phyloP scores from a whole-genome alignment of 2,797 vertebrate species.

The Hephaestus fuliginosus region DNA sequence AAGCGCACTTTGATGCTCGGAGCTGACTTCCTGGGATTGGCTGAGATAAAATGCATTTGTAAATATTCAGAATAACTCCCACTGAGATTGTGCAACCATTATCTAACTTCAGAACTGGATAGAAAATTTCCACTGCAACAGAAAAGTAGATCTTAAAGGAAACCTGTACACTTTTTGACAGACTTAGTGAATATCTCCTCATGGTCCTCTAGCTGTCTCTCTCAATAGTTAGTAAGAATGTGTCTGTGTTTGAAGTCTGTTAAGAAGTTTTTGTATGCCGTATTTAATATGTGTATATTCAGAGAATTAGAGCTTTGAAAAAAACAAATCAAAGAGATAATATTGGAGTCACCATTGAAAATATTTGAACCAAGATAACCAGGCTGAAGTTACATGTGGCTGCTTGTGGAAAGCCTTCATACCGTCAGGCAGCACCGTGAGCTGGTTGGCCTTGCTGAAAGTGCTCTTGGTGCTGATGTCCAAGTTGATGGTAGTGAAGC shows the following conservation, averaged over 20 bases:
- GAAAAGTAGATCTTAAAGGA: too few relatives aligned
- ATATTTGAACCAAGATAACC: too few relatives aligned
- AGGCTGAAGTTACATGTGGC: background rate
- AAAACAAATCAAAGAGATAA: too few relatives aligned
- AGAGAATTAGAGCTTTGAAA: too few relatives aligned
- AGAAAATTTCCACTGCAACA: background rate
- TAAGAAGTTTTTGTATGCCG: too few relatives aligned
- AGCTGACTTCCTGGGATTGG: constrained; percentile 88
- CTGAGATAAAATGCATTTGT: constrained; percentile 48
- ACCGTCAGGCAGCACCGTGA: constrained; percentile 92
- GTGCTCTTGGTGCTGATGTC: constrained; percentile 96
- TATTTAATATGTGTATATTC: too few relatives aligned
- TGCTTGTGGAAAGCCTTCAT: constrained; percentile 10
- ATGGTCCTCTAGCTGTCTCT: too few relatives aligned
- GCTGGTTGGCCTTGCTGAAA: constrained; percentile 93
- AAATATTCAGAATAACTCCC: background rate
- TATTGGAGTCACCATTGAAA: too few relatives aligned
- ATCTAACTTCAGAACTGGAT: background rate
- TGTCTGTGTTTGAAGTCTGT: too few relatives aligned
- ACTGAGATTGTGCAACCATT: background rate
- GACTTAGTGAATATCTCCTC: too few relatives aligned
- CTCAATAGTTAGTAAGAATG: too few relatives aligned
- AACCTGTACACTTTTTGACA: too few relatives aligned
- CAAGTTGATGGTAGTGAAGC: constrained; percentile 95
- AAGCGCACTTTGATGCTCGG: constrained; percentile 95